Evolutionary conservation across 2,113 vertebrate species (phyloP), one percentile per base, ranked within the genome.

Genomic region (Oncorhynchus masou): DNA sequence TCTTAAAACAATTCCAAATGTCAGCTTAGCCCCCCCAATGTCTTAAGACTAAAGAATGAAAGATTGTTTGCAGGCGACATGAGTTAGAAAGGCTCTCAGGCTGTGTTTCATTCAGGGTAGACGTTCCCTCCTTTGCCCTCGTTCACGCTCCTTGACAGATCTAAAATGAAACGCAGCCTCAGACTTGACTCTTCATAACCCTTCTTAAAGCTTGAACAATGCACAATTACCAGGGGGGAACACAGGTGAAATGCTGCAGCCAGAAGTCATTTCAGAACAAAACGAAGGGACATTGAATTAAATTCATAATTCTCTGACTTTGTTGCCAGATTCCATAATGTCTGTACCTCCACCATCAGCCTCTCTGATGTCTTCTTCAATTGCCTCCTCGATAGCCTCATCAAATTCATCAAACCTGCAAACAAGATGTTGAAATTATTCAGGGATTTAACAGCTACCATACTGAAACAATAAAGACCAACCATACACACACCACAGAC

Each of bases 321-420:
- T 62, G 59, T 13, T 62, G n/a, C 6, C 20, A 62, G 19, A 67
- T 19, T 27, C 7, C 39, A 54, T n/a, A 54, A 64, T 39, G 8
- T 69, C 74, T 45, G 39, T 88, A 98, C 97, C 97, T 95, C 97
- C 97, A 79, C 98, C 98, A 54, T 99, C 97, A 6, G 96, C 97
- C 81, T 99, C 98, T 89, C 97, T 97, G 87, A 99, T 95, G 84
- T 99, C 98, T 75, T 99, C 97, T 86, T 99, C 97, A 59, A 99
- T 99, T 2, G 98, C 98, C 85, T 99, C 98, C 87, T 99, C 97
- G 48, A 99, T 99, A 3, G 98, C 98, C 89, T 99, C 98, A 69
- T 99, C 98, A 81, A 99, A 99, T 78, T 99, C 98, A 88, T 99
- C 98, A 88, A 99, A 99, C 81, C 98, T 99, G 88, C 15, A n/a